phyloP scores from a whole-genome alignment of 2,888 invertebrate genomes.

The Cephonodes hylas region DNA sequence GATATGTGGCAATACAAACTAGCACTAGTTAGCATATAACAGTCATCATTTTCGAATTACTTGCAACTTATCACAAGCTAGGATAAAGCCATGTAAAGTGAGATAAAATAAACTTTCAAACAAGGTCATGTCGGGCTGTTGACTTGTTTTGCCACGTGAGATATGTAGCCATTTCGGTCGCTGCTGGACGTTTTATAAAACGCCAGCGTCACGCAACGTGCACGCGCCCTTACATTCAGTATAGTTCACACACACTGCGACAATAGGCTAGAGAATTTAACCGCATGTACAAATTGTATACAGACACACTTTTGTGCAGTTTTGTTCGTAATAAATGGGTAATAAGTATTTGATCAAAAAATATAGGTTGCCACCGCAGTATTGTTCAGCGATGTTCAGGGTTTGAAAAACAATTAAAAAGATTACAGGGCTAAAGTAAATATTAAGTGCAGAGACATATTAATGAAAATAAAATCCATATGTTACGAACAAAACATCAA shows the following conservation, averaged over 20 bases:
- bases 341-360: not conserved
- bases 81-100: no score
- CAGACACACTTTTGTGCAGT: slow-evolving; percentile 32
- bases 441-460: not conserved
- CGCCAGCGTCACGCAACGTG: not conserved
- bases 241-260: slow-evolving; percentile 22
- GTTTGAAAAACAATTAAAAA: not conserved
- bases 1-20: not conserved
- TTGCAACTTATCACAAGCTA: no score
- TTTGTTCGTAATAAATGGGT: slow-evolving; percentile 10
- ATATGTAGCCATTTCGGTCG: not conserved
- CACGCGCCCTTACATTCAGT: not conserved
- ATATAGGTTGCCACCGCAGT: not conserved
- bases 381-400: not conserved
- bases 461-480: not conserved
- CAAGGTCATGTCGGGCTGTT: not conserved
- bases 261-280: slow-evolving; percentile 57
- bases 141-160: not conserved
- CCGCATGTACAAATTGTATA: slow-evolving; percentile 58
- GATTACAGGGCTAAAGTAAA: not conserved
- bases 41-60: no score
- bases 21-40: not conserved
- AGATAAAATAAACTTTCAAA: no score
- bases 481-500: not conserved
- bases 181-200: not conserved